Evolutionary conservation across 2,888 invertebrate species (phyloP), one percentile per base, ranked within the genome.

Genomic region (Ormyrus rosae): DNA sequence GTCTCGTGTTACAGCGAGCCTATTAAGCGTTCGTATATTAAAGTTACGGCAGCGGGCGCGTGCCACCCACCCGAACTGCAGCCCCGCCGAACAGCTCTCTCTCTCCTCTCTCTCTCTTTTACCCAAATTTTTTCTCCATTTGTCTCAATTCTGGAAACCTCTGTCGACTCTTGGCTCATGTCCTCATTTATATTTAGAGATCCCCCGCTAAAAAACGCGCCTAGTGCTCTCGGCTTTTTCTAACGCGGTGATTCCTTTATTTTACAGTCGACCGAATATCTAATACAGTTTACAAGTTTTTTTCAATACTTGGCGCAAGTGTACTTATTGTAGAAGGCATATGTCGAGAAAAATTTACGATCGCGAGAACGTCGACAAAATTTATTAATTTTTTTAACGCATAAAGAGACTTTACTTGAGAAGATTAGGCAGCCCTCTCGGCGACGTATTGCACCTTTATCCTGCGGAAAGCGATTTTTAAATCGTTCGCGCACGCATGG

Each of bases 1-100:
- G 89, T 88, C 89, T 90, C 88, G 88, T 88, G 88, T 90, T 90
- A 89, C 88, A 87, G 85, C 85, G 81, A 85, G 85, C 85, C 85
- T 83, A 86, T 89, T 88, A 88, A 88, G 87, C 87, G 86, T 89
- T 89, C 19, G 19, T 88, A 86, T 88, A 90, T 90, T 89, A 87
- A 88, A 89, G 87, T 89, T 89, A 88, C 88, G 86, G 87, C 86
- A 88, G 85, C 84, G 85, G 89, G 88, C 90, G 88, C 90, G 90
- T 90, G 90, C 90, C 90, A 88, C 87, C 87, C 87, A 87, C 19
- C 19, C 19, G 19, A 13, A 13, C 88, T 84, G 83, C 83, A 86
- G 10, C 19, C 19, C 19, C 19, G 34, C 2, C 19, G 48, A 56
- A 11, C 5, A 77, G 64, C 53, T 61, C 19, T 19, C 1, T 19